A percentile compares a stretch with the other conserved stretches of the same genome.
Evolutionary conservation across 2,113 vertebrate genomes (phyloP).

Genomic region (Stegastes partitus): DNA sequence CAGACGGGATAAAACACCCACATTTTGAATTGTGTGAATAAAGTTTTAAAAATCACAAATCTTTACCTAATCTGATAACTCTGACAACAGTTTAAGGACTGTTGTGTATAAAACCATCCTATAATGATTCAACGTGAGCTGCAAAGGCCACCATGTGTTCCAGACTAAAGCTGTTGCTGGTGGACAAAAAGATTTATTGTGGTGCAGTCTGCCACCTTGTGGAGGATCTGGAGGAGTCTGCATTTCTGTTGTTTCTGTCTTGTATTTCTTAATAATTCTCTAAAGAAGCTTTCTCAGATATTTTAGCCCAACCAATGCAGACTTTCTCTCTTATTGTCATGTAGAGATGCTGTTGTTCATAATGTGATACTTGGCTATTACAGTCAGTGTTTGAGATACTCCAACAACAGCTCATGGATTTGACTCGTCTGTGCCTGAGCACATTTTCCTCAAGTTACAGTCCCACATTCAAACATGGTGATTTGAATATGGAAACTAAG

Average conservation of each 20-base stretch:
- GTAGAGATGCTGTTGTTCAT: too few species aligned
- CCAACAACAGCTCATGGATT: too few species aligned
- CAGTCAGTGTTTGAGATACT: too few species aligned
- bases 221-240: conserved; percentile 37
- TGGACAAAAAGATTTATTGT: conserved; percentile 28
- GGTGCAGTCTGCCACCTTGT: conserved; percentile 83
- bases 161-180: neutral
- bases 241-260: too few species aligned
- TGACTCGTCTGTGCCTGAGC: neutral
- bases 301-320: too few species aligned
- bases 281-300: too few species aligned
- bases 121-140: neutral
- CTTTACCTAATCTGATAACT: neutral
- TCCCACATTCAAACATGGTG: conserved; percentile 18
- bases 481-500: neutral
- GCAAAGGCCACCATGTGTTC: neutral
- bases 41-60: neutral
- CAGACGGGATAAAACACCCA: neutral
- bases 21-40: neutral
- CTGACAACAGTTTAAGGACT: neutral
- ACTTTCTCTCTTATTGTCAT: too few species aligned
- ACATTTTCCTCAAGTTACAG: conserved; percentile 18
- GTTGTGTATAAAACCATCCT: neutral
- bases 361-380: too few species aligned
- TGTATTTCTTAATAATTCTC: too few species aligned